phyloP scores from a whole-genome alignment of 2,888 invertebrate genomes.

The Agrotis clavis region DNA sequence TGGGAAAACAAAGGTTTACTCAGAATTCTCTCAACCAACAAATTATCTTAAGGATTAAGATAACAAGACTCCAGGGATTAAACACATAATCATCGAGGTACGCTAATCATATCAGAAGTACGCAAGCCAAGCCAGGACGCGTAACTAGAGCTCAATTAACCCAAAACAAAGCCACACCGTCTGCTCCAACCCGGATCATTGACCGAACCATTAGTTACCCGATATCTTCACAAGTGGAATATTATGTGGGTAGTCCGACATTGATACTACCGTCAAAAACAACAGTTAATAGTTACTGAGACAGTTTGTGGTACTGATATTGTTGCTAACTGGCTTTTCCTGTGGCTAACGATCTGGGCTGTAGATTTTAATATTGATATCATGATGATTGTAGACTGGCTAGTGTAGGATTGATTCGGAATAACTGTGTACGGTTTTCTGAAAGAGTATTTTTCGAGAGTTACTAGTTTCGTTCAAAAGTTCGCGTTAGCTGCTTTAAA shows the following conservation, averaged over 20 bases:
- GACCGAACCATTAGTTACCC: conserved; percentile 58
- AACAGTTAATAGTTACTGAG: conserved; percentile 50
- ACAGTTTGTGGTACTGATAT: conserved; percentile 52
- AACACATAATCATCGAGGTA: neutral
- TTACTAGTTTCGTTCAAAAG: neutral
- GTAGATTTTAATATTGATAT: conserved; percentile 24
- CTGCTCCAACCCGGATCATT: conserved; percentile 52
- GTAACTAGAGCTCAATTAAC: conserved; percentile 24
- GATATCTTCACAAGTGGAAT: conserved; percentile 55
- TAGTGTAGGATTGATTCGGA: neutral
- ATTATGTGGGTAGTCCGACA: conserved; percentile 50
- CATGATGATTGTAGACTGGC: conserved; percentile 1
- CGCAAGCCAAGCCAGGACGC: conserved; percentile 9
- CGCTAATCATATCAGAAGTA: neutral
- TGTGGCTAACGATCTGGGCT: conserved; percentile 39
- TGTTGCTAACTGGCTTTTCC: conserved; percentile 59
- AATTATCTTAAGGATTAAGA: neutral
- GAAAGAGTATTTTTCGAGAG: too few relatives aligned
- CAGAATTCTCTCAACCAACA: neutral
- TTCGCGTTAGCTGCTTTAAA: too few relatives aligned
- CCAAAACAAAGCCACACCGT: conserved; percentile 43
- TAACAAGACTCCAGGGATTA: neutral
- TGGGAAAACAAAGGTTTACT: fast-evolving
- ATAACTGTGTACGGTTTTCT: too few relatives aligned
- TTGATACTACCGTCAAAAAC: conserved; percentile 58